These are phyloP conservation scores for Girardia tigrina DNA, from an alignment of 2,888 invertebrate species.

Conservation along the genomic window DNA sequence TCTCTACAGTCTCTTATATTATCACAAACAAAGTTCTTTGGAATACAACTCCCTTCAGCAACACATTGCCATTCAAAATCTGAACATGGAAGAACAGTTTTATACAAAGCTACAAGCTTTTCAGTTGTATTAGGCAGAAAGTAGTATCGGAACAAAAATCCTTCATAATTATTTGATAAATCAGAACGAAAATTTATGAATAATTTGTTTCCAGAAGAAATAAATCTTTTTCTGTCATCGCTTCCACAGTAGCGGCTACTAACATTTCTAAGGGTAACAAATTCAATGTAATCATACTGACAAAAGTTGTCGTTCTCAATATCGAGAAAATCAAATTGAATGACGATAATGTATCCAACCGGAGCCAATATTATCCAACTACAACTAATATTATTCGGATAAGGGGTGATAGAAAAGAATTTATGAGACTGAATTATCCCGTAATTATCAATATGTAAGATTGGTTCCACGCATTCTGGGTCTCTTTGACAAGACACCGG, in stretches of 20 bases:
- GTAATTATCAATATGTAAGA: background rate
- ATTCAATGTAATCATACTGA: background rate
- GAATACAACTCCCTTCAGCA: background rate
- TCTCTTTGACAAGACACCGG: background rate
- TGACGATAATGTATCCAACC: background rate
- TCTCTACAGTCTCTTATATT: slow-evolving; percentile 26
- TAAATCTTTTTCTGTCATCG: slow-evolving; percentile 13
- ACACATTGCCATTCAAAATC: background rate
- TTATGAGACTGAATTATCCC: background rate
- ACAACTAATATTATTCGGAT: background rate
- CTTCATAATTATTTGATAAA: background rate
- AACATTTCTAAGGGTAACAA: background rate
- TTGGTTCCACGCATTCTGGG: background rate
- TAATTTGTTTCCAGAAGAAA: background rate
- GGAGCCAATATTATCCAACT: background rate
- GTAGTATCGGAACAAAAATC: background rate
- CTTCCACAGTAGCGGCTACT: slow-evolving; percentile 9
- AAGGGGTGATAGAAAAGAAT: background rate
- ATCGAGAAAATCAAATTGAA: slow-evolving; percentile 8
- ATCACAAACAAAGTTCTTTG: slow-evolving; percentile 25
- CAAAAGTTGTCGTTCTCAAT: background rate
- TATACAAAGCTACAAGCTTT: background rate
- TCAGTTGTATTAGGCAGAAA: background rate
- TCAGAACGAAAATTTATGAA: background rate
- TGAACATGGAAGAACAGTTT: background rate